A percentile compares a stretch with the other conserved stretches of the same genome.
Conservation (phyloP, 2,797 vertebrate species). For the Poecilia wingei region DNA sequence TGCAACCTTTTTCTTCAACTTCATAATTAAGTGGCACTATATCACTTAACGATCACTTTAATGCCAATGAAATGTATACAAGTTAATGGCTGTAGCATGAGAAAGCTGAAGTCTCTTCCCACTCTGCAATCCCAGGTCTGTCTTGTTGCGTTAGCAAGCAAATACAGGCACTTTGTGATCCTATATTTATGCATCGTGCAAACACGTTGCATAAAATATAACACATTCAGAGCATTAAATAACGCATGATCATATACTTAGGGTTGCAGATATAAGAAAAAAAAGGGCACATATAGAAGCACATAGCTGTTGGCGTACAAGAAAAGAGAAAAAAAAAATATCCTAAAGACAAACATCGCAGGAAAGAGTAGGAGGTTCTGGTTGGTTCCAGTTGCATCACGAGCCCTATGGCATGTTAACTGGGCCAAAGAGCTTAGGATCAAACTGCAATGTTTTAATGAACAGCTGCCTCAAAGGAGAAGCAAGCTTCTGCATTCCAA, state of each 20-base stretch:
- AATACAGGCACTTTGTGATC: conserved; percentile 25
- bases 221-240: background rate
- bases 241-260: background rate
- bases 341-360: conserved; percentile 50
- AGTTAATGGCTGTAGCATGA: background rate
- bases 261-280: conserved; percentile 11
- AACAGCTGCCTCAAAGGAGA: conserved; percentile 38
- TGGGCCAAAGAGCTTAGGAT: conserved; percentile 61
- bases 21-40: background rate
- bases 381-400: conserved; percentile 70
- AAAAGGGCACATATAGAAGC: conserved; percentile 6
- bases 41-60: background rate
- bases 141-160: conserved; percentile 51
- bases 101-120: conserved; percentile 52
- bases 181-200: conserved; percentile 18
- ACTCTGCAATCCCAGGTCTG: conserved; percentile 65
- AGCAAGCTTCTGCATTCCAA: conserved; percentile 46
- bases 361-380: conserved; percentile 46
- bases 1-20: background rate
- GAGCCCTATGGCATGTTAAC: conserved; percentile 45
- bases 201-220: conserved; percentile 9
- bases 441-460: conserved; percentile 56
- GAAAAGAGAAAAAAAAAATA: conserved; percentile 17
- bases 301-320: conserved; percentile 1
- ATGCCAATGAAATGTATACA: background rate